phyloP scores from a whole-genome alignment of 2,797 vertebrate species.

The Psittacula derbiana region DNA sequence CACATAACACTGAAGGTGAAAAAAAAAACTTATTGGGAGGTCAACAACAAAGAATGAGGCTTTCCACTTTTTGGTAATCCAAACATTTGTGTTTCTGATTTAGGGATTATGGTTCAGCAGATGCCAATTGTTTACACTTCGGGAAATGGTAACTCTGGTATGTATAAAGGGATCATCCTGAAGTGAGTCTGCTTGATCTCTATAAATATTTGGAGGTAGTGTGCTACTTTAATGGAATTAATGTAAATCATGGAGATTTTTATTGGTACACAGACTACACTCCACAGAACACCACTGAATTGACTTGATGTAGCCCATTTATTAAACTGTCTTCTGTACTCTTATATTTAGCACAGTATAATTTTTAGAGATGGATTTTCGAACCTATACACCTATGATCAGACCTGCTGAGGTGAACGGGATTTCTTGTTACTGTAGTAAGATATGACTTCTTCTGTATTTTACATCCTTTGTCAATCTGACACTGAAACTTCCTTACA shows the following conservation, averaged over 20 bases:
- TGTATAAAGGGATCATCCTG: slow-evolving; percentile 38
- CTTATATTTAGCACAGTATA: background rate
- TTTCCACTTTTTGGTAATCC: slow-evolving; percentile 21
- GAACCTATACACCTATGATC: background rate
- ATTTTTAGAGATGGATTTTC: background rate
- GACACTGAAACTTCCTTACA: background rate
- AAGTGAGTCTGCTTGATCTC: slow-evolving; percentile 32
- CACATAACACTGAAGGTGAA: background rate
- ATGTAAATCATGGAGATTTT: background rate
- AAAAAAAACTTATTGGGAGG: background rate
- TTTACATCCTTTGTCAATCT: background rate
- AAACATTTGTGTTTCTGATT: slow-evolving; percentile 61
- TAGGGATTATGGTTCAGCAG: slow-evolving; percentile 38
- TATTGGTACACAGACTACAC: background rate
- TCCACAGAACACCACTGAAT: slow-evolving; percentile 9
- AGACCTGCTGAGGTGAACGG: background rate
- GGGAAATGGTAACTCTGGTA: slow-evolving; percentile 23
- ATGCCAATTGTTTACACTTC: slow-evolving; percentile 41
- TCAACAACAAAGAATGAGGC: background rate
- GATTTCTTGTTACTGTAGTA: background rate
- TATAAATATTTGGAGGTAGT: slow-evolving; percentile 58
- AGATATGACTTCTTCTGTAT: background rate
- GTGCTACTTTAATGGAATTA: slow-evolving; percentile 17
- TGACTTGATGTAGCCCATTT: background rate
- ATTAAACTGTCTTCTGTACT: background rate